These are phyloP conservation scores for Diplolepis rosae DNA, from an alignment of 2,888 invertebrate species.

Conservation along the genomic window DNA sequence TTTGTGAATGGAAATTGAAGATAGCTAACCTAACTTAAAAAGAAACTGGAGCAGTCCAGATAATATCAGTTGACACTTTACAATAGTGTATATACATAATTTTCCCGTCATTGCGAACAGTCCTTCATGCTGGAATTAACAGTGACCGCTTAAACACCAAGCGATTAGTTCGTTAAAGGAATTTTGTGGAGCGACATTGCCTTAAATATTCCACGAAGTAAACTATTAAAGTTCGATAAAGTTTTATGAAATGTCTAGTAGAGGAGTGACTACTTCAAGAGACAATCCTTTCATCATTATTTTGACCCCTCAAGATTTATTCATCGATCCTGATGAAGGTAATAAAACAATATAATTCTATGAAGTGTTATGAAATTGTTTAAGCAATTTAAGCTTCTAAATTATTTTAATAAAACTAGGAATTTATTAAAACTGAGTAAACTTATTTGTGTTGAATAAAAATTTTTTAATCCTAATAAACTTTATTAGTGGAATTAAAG, in stretches of 20 bases:
- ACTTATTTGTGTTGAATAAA: too few species aligned
- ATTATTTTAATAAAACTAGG: too few species aligned
- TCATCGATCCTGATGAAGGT: slow-evolving; percentile 67
- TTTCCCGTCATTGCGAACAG: not conserved
- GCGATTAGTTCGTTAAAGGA: slow-evolving; percentile 16
- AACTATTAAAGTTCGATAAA: not conserved
- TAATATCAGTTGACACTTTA: not conserved
- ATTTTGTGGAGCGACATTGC: not conserved
- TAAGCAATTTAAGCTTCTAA: too few species aligned
- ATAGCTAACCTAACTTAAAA: too few species aligned
- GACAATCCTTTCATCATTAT: slow-evolving; percentile 59
- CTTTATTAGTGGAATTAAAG: not conserved
- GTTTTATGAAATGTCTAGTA: slow-evolving; percentile 63
- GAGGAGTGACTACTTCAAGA: slow-evolving; percentile 63
- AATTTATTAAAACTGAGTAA: too few species aligned
- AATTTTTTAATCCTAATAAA: not conserved
- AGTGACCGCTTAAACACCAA: not conserved
- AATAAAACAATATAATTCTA: slow-evolving; percentile 11
- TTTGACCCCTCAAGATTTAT: slow-evolving; percentile 56
- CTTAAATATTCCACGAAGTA: not conserved
- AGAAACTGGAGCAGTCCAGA: not conserved
- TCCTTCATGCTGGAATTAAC: slow-evolving; percentile 14
- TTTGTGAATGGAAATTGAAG: too few species aligned
- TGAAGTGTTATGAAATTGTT: too few species aligned
- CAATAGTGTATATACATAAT: not conserved